Base-by-base conservation (phyloP, 2,888 invertebrate species). In the Empis livida region DNA sequence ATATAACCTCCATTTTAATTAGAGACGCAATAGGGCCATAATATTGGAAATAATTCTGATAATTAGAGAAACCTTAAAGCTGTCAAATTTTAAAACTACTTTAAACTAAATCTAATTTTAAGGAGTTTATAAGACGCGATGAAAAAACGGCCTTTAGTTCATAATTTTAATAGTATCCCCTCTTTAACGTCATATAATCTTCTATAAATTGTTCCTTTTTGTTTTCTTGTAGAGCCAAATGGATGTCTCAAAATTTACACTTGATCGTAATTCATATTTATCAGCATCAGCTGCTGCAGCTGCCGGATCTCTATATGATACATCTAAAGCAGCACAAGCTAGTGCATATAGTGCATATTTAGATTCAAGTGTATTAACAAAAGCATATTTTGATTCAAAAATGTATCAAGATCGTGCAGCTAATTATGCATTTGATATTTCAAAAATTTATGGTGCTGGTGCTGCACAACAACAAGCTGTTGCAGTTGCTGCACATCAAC, bases 401-500 rank as follows among this genome's bases (percentile, higher is more conserved):
- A 68, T 70, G 66, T 70, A 70, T 53, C 68, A 68, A 55, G 70
- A 70, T 58, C 63, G 69, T 44, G 69, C 66, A 23, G 64, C 69
- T 52, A 70, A 69, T 52, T 70, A 70, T 59, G 70, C 70, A 55
- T 69, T 69, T 45, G 69, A 69, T 50, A 69, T 69, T 48, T 65
- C 69, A 31, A 69, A 69, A 58, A 70, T 70, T 51, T 70, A 70
- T 48, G 52, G 54, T 16, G 48, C 51, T n/a, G 68, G 68, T 46
- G 65, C 67, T 35, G 59, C 61, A 51, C 65, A 66, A 53, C 67
- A 67, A 50, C 63, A 64, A 43, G 59, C 57, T 1, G 55, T 57
- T 13, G 56, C 55, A 5, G 56, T 57, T 38, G 57, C 57, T 53
- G 16, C 67, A 63, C 9, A 39, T 17, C 39, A 39, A 5, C 41